These are phyloP conservation scores for Melipona beecheii DNA, from an alignment of 2,888 invertebrate species.

Conservation along the genomic window DNA sequence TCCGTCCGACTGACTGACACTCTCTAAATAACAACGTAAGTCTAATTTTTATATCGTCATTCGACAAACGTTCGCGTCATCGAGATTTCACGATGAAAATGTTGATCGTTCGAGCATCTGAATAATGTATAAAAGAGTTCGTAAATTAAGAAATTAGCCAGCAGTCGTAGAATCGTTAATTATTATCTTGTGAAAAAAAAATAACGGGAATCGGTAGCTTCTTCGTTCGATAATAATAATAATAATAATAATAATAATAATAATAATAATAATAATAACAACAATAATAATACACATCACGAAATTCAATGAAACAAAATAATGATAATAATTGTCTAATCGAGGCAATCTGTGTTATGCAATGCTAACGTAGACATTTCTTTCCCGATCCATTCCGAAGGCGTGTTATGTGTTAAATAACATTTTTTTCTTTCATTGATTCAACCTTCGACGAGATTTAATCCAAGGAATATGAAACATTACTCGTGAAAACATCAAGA, in stretches of 20 bases:
- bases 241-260: too few relatives aligned
- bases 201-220: not conserved
- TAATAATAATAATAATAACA: too few relatives aligned
- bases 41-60: not conserved
- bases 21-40: not conserved
- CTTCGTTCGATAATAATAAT: not conserved
- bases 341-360: not conserved
- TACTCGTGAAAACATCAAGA: too few relatives aligned
- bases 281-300: not conserved
- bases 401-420: not conserved
- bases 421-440: not conserved
- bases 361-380: not conserved
- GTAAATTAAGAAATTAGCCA: constrained; percentile 20
- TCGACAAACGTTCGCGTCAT: constrained; percentile 12
- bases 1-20: not conserved
- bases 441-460: constrained; percentile 7
- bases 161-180: not conserved
- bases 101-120: constrained; percentile 12
- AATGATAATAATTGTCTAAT: not conserved
- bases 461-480: not conserved
- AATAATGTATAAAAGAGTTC: constrained; percentile 11
- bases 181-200: not conserved
- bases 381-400: constrained; percentile 14
- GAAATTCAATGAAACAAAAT: not conserved
- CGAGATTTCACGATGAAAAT: constrained; percentile 15